These are phyloP conservation scores for Heterodera schachtii DNA, from an alignment of 1,140 invertebrate species.

Conservation along the genomic window DNA sequence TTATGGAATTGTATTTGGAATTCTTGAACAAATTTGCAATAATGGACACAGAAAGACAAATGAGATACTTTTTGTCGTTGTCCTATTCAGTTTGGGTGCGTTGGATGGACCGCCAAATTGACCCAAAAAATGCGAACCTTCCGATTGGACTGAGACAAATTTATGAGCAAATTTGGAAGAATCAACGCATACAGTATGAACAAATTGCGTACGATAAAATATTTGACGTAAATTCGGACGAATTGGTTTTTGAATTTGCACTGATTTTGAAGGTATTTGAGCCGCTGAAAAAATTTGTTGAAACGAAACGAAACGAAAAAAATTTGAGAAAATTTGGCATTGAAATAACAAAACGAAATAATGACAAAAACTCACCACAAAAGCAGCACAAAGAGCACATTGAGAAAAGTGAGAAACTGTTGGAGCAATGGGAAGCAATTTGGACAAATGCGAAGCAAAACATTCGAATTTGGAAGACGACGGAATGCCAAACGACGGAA, in stretches of 20 bases:
- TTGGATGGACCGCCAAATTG: neutral
- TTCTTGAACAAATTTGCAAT: neutral
- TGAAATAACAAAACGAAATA: neutral
- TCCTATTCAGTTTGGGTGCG: neutral
- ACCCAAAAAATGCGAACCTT: neutral
- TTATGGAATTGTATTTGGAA: neutral
- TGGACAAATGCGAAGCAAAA: neutral
- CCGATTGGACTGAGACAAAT: neutral
- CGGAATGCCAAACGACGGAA: neutral
- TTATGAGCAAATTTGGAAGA: neutral
- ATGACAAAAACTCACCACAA: neutral
- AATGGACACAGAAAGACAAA: neutral
- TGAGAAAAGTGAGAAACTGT: neutral
- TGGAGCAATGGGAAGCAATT: neutral
- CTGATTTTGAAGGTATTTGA: neutral
- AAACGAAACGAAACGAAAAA: neutral
- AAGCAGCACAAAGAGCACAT: neutral
- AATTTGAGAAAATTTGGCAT: neutral
- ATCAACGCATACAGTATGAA: neutral
- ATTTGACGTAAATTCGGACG: neutral
- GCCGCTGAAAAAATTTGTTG: neutral
- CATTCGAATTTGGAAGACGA: neutral
- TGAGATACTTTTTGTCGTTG: neutral
- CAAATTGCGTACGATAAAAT: neutral
- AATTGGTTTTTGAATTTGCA: neutral